phyloP scores from a whole-genome alignment of 2,888 invertebrate genomes.

The Lasioglossum oenotherae region DNA sequence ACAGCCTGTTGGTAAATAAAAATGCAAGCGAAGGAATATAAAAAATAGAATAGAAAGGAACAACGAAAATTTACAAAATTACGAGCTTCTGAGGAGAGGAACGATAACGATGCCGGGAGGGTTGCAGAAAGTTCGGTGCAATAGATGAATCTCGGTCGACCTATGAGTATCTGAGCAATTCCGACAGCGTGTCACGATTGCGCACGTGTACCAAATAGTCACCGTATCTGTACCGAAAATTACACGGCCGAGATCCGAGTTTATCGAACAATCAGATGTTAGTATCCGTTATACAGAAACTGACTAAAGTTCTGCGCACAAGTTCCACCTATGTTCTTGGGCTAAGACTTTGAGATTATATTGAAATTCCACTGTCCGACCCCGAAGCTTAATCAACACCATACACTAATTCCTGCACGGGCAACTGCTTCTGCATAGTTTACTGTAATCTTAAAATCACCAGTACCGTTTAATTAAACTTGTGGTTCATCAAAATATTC shows the following conservation, averaged over 20 bases:
- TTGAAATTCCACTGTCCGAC: slow-evolving; percentile 9
- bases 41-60: neutral
- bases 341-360: slow-evolving; percentile 9
- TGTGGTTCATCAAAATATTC: neutral
- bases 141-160: slow-evolving; percentile 12
- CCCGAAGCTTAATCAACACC: slow-evolving; percentile 4
- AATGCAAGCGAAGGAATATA: neutral
- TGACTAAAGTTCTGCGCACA: slow-evolving; percentile 1
- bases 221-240: slow-evolving; percentile 16
- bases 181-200: slow-evolving; percentile 12
- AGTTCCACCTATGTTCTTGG: slow-evolving; percentile 7
- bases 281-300: slow-evolving; percentile 19
- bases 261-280: slow-evolving; percentile 18
- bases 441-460: neutral
- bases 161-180: slow-evolving; percentile 10
- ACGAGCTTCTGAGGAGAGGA: no score
- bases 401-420: neutral
- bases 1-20: neutral
- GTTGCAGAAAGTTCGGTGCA: slow-evolving; percentile 8
- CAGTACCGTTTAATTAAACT: neutral
- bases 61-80: neutral
- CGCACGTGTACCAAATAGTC: slow-evolving; percentile 19
- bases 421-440: neutral
- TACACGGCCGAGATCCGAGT: slow-evolving; percentile 10
- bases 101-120: neutral